These are phyloP conservation scores for Metridium senile DNA, from an alignment of 92 coral and sea anemone species.

Conservation along the genomic window DNA sequence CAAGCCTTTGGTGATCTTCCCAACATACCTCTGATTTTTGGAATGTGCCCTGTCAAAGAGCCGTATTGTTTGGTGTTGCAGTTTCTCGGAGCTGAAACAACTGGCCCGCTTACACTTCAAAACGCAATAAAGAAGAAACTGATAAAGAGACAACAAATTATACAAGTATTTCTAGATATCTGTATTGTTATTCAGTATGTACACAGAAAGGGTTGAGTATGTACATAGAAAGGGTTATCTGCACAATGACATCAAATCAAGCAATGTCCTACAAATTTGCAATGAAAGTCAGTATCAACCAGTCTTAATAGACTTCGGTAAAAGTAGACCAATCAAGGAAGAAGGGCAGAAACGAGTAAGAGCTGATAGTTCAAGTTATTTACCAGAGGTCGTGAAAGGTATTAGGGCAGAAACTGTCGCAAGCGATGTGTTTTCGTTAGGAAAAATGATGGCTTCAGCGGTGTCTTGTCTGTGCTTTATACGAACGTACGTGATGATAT, in stretches of 20 bases:
- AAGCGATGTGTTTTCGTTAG: slow-evolving; percentile 46
- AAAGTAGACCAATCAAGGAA: slow-evolving; percentile 26
- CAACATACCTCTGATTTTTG: slow-evolving; percentile 39
- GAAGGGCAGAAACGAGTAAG: slow-evolving; percentile 5
- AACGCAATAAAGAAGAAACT: slow-evolving; percentile 36
- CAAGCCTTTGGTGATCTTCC: neutral
- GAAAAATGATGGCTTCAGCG: slow-evolving; percentile 32
- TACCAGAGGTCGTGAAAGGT: slow-evolving; percentile 48
- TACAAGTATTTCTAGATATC: slow-evolving; percentile 17
- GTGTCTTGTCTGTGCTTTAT: slow-evolving; percentile 24
- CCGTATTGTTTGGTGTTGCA: slow-evolving; percentile 43
- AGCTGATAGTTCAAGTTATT: slow-evolving; percentile 21
- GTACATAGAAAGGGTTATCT: slow-evolving; percentile 36
- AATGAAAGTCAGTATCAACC: slow-evolving; percentile 17
- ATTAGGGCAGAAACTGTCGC: slow-evolving; percentile 10
- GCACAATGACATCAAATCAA: too few relatives aligned
- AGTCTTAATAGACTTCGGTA: too few relatives aligned
- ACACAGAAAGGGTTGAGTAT: slow-evolving; percentile 46
- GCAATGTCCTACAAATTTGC: slow-evolving; percentile 36
- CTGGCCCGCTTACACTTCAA: slow-evolving; percentile 34
- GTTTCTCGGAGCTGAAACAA: slow-evolving; percentile 41
- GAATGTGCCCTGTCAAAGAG: slow-evolving; percentile 38
- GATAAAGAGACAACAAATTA: slow-evolving; percentile 12
- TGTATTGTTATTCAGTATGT: slow-evolving; percentile 26
- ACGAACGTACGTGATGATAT: too few relatives aligned